phyloP scores from a whole-genome alignment of 2,797 vertebrate genomes.

The Gambusia yucatana region DNA sequence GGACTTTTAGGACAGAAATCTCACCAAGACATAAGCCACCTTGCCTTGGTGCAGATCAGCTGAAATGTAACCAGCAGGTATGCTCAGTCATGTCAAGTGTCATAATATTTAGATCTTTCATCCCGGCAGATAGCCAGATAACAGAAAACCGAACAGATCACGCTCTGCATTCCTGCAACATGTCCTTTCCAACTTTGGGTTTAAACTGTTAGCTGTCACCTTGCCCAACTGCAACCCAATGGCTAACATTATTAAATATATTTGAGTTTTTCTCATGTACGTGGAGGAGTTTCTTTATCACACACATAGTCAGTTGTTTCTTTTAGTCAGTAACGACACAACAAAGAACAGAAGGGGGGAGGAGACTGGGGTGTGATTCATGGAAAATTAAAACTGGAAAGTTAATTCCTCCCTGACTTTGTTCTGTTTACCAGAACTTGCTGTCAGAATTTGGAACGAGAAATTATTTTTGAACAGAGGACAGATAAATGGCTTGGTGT shows the following conservation, averaged over 20 bases:
- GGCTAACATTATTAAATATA: not conserved
- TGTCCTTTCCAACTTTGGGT: slow-evolving; percentile 62
- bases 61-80: slow-evolving; percentile 74
- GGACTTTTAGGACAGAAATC: slow-evolving; percentile 59
- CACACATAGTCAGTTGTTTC: slow-evolving; percentile 7
- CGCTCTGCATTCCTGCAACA: slow-evolving; percentile 30
- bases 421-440: slow-evolving; percentile 37
- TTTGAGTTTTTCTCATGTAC: slow-evolving; percentile 2
- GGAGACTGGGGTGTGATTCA: slow-evolving; percentile 14
- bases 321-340: slow-evolving; percentile 13
- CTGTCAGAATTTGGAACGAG: slow-evolving; percentile 48
- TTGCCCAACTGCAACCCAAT: slow-evolving; percentile 13
- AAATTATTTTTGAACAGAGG: slow-evolving; percentile 48
- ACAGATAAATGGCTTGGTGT: slow-evolving; percentile 58
- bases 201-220: slow-evolving; percentile 65
- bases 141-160: slow-evolving; percentile 57
- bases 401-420: slow-evolving; percentile 45
- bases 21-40: slow-evolving; percentile 71
- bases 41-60: slow-evolving; percentile 69
- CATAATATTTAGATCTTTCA: slow-evolving; percentile 82
- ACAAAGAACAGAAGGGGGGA: slow-evolving; percentile 30
- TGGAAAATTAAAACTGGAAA: slow-evolving; percentile 42
- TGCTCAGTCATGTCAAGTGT: slow-evolving; percentile 78
- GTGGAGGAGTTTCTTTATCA: slow-evolving; percentile 13
- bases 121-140: slow-evolving; percentile 75